phyloP scores from a whole-genome alignment of 2,113 vertebrate species.

The Alethe diademata region DNA sequence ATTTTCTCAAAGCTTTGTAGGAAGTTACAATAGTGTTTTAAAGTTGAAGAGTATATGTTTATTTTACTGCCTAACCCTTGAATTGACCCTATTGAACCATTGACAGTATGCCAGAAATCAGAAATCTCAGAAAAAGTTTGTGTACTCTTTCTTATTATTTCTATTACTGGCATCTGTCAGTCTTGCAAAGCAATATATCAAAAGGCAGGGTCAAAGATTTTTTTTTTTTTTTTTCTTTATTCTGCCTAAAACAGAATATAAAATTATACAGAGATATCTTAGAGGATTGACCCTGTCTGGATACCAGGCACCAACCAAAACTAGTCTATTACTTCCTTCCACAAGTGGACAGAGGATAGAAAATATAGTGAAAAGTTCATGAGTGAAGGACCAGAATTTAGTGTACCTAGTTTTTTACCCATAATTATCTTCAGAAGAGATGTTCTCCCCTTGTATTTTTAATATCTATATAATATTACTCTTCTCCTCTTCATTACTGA shows the following conservation, averaged over 20 bases:
- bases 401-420: background rate
- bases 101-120: background rate
- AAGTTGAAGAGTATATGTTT: background rate
- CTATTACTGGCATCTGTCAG: background rate
- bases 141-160: background rate
- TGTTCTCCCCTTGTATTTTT: background rate
- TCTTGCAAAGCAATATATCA: background rate
- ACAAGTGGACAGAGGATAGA: background rate
- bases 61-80: background rate
- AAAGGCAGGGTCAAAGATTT: background rate
- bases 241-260: background rate
- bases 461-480: background rate
- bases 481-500: background rate
- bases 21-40: background rate
- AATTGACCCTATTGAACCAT: background rate
- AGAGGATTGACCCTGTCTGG: background rate
- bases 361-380: accelerated
- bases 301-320: background rate
- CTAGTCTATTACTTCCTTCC: background rate
- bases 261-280: background rate
- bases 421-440: background rate
- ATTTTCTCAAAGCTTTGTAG: background rate
- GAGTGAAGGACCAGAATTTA: background rate
- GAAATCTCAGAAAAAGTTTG: background rate
- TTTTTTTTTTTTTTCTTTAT: background rate